Percentiles rank a stretch among this genome's conserved stretches.
Evolutionary conservation across 2,888 invertebrate genomes (phyloP).

Genomic region (Buathra laborator): DNA sequence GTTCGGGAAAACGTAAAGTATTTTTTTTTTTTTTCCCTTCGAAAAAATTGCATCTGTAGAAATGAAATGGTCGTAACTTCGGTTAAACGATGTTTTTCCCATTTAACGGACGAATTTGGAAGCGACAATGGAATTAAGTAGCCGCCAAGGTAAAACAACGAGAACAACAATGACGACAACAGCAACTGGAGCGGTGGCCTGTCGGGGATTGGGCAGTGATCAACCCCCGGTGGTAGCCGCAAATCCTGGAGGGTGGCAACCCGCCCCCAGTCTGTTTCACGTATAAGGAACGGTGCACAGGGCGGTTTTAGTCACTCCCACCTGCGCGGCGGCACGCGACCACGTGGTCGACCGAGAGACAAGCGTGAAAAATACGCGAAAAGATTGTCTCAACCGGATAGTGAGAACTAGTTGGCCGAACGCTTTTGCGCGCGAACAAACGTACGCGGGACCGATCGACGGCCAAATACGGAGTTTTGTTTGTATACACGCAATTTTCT

Average conservation of each 20-base stretch:
- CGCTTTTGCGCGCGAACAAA: constrained; percentile 25
- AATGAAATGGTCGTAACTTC: background rate
- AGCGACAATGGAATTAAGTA: background rate
- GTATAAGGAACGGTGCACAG: constrained; percentile 76
- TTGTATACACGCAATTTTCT: no score
- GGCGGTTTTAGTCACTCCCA: constrained; percentile 81
- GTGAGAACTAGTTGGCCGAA: constrained; percentile 9
- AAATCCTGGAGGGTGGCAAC: constrained; percentile 58
- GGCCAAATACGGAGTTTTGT: background rate
- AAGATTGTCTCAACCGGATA: background rate
- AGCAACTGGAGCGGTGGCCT: constrained; percentile 2
- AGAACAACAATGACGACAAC: constrained; percentile 14
- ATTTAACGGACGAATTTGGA: background rate
- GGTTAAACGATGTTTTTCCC: background rate
- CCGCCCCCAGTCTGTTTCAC: constrained; percentile 59
- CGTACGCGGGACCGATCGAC: constrained; percentile 31
- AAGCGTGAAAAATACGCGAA: constrained; percentile 13
- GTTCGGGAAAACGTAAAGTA: background rate
- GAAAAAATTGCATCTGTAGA: background rate
- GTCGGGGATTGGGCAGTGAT: constrained; percentile 62
- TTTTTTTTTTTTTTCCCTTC: background rate
- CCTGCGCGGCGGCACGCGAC: constrained; percentile 77
- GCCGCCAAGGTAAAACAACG: background rate
- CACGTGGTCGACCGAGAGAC: constrained; percentile 73
- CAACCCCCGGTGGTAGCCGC: constrained; percentile 50